phyloP scores from a whole-genome alignment of 1,140 invertebrate genomes.

The Aphaenogaster rudis region DNA sequence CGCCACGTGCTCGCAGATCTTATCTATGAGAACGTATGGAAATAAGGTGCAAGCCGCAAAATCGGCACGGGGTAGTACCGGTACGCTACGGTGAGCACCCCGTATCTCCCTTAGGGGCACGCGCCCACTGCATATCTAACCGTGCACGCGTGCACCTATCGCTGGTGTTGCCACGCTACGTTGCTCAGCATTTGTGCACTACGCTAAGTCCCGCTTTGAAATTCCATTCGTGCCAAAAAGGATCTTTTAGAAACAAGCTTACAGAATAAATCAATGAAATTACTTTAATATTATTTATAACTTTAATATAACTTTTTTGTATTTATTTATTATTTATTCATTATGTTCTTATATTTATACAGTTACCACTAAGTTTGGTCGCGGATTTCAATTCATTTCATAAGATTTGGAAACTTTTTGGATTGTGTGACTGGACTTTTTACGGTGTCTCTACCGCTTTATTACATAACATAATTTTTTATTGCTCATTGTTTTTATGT shows the following conservation, averaged over 20 bases:
- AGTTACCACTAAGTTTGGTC: too few relatives aligned
- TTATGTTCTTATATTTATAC: too few relatives aligned
- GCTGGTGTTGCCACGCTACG: constrained; percentile 11
- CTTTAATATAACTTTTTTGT: too few relatives aligned
- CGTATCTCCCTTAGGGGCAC: constrained; percentile 43
- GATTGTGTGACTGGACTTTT: too few relatives aligned
- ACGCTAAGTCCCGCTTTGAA: neutral
- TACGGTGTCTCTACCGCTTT: too few relatives aligned
- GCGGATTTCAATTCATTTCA: too few relatives aligned
- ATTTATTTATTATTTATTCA: too few relatives aligned
- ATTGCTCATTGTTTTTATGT: too few relatives aligned
- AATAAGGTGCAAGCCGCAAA: constrained; percentile 61
- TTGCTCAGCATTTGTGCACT: neutral
- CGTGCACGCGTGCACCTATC: constrained; percentile 52
- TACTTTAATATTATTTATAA: neutral
- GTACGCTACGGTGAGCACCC: constrained; percentile 16
- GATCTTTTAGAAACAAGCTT: neutral
- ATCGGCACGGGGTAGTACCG: constrained; percentile 41
- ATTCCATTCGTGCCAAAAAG: neutral
- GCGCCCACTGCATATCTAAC: constrained; percentile 21
- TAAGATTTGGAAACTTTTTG: too few relatives aligned
- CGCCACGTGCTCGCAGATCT: constrained; percentile 61
- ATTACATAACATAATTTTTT: too few relatives aligned
- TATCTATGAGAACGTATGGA: constrained; percentile 72
- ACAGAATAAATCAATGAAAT: neutral